A percentile compares a stretch with the other conserved stretches of the same genome.
Conservation (phyloP, 1,140 invertebrate genomes). For the Pseudomyrmex sp. region DNA sequence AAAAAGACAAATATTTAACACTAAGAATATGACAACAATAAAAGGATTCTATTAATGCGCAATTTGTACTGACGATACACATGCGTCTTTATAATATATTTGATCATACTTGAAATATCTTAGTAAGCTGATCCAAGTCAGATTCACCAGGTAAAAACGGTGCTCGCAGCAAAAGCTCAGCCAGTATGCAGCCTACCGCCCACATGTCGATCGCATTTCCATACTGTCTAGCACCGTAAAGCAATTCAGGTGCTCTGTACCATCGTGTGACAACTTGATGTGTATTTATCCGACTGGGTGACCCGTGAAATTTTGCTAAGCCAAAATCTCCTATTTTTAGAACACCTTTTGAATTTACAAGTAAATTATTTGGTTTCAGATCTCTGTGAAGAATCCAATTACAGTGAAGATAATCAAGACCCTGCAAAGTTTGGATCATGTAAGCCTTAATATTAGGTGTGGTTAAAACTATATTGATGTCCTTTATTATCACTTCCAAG, state of each 20-base stretch:
- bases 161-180: conserved; percentile 95
- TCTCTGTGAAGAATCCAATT: conserved; percentile 99
- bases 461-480: conserved; percentile 94
- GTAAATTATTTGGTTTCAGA: conserved; percentile 99
- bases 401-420: conserved; percentile 97
- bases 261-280: conserved; percentile 99
- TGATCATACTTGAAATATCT: conserved; percentile 94
- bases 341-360: conserved; percentile 96
- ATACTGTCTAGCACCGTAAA: conserved; percentile 98
- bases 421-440: conserved; percentile 97
- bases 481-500: conserved; percentile 96
- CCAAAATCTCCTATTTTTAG: conserved; percentile 99
- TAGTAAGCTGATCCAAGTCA: conserved; percentile 97
- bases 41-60: conserved; percentile 17
- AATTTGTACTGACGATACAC: background rate
- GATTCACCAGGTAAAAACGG: conserved; percentile 98
- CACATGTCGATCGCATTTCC: conserved; percentile 99
- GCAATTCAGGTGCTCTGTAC: conserved; percentile 97
- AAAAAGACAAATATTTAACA: conserved; percentile 15
- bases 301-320: conserved; percentile 98
- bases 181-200: conserved; percentile 99
- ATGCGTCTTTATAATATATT: conserved; percentile 5
- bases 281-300: conserved; percentile 97
- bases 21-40: background rate
- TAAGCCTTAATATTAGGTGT: conserved; percentile 98